These are phyloP conservation scores for Thalpophila matura DNA, from an alignment of 2,888 invertebrate species.

Conservation along the genomic window DNA sequence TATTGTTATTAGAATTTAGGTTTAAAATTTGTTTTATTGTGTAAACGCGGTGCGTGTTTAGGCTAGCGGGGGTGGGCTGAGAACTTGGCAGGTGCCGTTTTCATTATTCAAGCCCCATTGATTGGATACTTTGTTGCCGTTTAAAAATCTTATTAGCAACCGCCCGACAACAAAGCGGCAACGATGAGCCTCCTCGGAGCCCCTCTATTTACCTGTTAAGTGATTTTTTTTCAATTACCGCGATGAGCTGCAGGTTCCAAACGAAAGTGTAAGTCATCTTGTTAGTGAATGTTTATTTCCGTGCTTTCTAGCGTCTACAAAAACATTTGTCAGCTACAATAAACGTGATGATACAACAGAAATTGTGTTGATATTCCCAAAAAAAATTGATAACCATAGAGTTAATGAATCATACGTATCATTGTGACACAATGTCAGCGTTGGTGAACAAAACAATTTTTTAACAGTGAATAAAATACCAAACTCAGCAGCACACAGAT, in stretches of 20 bases:
- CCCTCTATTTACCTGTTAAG: constrained; percentile 87
- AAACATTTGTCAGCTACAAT: constrained; percentile 77
- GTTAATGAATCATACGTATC: constrained; percentile 47
- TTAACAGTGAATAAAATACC: background rate
- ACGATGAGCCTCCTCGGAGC: constrained; percentile 75
- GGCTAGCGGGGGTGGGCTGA: constrained; percentile 82
- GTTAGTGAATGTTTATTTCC: constrained; percentile 85
- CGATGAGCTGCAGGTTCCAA: constrained; percentile 84
- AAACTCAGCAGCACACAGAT: background rate
- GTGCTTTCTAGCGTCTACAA: constrained; percentile 69
- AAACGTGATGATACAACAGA: constrained; percentile 72
- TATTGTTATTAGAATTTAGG: constrained; percentile 68
- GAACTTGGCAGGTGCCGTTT: constrained; percentile 88
- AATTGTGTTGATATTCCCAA: constrained; percentile 55
- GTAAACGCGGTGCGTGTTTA: constrained; percentile 84
- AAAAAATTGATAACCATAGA: constrained; percentile 44
- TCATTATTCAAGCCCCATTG: constrained; percentile 91
- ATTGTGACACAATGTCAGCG: constrained; percentile 11
- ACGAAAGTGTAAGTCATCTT: constrained; percentile 88
- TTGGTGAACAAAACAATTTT: constrained; percentile 3
- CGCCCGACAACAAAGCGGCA: constrained; percentile 83
- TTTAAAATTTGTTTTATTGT: constrained; percentile 70
- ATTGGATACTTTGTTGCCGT: constrained; percentile 91
- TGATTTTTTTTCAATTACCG: constrained; percentile 90
- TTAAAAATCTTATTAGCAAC: constrained; percentile 91